Conservation (phyloP, 2,113 vertebrate genomes). For the Holacanthus passer region DNA sequence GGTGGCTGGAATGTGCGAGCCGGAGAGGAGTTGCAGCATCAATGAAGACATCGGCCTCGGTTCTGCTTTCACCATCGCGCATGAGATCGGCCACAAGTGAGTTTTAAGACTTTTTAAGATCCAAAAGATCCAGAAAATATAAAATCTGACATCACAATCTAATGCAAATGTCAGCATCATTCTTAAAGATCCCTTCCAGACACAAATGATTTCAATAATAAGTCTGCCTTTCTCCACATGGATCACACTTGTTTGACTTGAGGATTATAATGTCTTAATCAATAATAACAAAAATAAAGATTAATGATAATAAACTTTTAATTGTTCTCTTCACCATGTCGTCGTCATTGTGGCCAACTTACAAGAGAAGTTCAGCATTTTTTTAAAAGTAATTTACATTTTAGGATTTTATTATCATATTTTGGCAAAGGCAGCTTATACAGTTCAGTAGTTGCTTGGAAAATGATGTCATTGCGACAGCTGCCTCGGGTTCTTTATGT, state of each 20-base stretch:
- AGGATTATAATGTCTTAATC: too few species aligned
- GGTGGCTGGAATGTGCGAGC: slow-evolving; percentile 99
- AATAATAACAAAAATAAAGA: too few species aligned
- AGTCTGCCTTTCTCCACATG: too few species aligned
- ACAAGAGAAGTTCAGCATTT: not conserved
- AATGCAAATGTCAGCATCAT: not conserved
- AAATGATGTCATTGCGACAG: not conserved
- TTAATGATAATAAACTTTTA: too few species aligned
- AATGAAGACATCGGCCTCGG: slow-evolving; percentile 99
- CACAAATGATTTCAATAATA: too few species aligned
- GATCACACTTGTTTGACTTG: too few species aligned
- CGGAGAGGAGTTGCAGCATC: slow-evolving; percentile 99
- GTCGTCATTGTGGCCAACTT: not conserved
- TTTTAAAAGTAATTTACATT: not conserved
- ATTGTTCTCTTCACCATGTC: too few species aligned
- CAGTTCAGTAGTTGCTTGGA: not conserved
- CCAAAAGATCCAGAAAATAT: slow-evolving; percentile 20
- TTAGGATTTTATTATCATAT: not conserved
- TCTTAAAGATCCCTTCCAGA: not conserved
- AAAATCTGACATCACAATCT: slow-evolving; percentile 9
- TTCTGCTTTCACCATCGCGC: slow-evolving; percentile 99
- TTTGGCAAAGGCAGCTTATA: not conserved
- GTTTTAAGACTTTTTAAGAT: slow-evolving; percentile 76
- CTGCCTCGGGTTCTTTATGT: not conserved
- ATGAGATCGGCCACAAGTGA: slow-evolving; percentile 99